Base-by-base conservation (phyloP, 2,888 invertebrate genomes). In the Chloroclysta siterata region DNA sequence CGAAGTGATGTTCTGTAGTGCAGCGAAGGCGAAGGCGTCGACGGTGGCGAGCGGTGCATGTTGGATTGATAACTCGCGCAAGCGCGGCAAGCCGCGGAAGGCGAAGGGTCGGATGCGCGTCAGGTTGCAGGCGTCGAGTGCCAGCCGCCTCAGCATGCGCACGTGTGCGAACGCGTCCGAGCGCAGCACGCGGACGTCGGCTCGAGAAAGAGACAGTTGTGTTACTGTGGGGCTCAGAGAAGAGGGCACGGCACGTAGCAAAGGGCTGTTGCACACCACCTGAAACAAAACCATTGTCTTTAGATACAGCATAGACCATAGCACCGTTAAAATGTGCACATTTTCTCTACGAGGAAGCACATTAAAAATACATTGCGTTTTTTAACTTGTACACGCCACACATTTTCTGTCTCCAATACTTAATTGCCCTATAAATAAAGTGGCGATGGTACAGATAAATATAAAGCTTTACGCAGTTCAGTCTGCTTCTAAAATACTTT, bases 241-340 rank as follows among this genome's bases (percentile, higher is more conserved):
- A 61, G 96, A 94, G 53, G 97, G 97, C 73, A 97, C 97, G 79
- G 96, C 96, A 66, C 95, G 95, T 76, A 97, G 92, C 63, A 96
- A 95, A 68, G 97, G 97, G 70, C 97, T 97, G 93, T 97, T 97
- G 94, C 97, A 97, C 81, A 97, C 94, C 75, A 97, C 97, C 97
- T 97, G 94, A 54, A 88, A 93, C 72, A 78, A 72, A 41, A 54
- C 11, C 5, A 51, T 36, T 4, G 0, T 11, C 15, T 10, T 36
- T 15, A 47, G 10, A 10, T 41, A 72, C 36, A 39, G 36, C 36
- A 11, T 39, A 39, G 36, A 39, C 10, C 36, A 11, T 7, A 33
- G 5, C 22, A 22, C 22, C 22, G 22, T 22, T 22, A 22, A 1
- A 22, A 22, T 22, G 22, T 22, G 22, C 22, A 22, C 22, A 22